Percentiles rank a stretch among this genome's conserved stretches.
phyloP scores from a whole-genome alignment of 1,140 invertebrate species.

The Scaptomyza montana region DNA sequence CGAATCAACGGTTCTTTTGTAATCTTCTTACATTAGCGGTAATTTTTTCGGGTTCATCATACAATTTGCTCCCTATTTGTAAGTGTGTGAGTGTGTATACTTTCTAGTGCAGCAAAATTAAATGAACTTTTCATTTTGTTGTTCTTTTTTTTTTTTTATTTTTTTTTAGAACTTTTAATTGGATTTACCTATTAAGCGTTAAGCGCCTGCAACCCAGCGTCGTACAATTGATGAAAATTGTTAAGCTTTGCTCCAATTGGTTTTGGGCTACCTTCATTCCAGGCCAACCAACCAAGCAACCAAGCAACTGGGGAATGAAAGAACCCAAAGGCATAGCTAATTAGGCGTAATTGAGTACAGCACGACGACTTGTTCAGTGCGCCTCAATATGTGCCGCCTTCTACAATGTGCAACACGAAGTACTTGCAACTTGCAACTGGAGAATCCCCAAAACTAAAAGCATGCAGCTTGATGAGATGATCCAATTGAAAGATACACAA shows the following conservation, averaged over 20 bases:
- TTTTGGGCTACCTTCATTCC: conserved; percentile 44
- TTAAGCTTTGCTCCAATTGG: conserved; percentile 60
- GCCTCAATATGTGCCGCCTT: neutral
- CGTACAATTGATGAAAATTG: conserved; percentile 62
- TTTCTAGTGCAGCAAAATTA: conserved; percentile 41
- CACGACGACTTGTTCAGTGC: conserved; percentile 26
- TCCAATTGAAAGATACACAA: conserved; percentile 29
- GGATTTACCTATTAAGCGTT: conserved; percentile 59
- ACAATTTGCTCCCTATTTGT: conserved; percentile 12
- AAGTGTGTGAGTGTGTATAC: conserved; percentile 1
- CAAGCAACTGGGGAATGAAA: neutral
- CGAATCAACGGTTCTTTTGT: conserved; percentile 55
- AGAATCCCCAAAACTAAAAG: conserved; percentile 5
- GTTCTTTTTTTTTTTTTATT: neutral
- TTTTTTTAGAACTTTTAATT: conserved; percentile 58
- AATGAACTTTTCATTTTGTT: conserved; percentile 44
- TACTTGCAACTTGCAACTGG: neutral
- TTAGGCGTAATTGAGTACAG: conserved; percentile 58
- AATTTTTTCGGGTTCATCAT: conserved; percentile 38
- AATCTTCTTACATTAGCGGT: conserved; percentile 62
- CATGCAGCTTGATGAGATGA: neutral
- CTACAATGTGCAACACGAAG: too few relatives aligned
- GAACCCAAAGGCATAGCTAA: conserved; percentile 36
- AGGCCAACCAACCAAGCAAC: conserved; percentile 5
- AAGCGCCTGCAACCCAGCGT: conserved; percentile 36